These are phyloP conservation scores for Macquaria australasica DNA, from an alignment of 2,113 vertebrate species.

Conservation along the genomic window DNA sequence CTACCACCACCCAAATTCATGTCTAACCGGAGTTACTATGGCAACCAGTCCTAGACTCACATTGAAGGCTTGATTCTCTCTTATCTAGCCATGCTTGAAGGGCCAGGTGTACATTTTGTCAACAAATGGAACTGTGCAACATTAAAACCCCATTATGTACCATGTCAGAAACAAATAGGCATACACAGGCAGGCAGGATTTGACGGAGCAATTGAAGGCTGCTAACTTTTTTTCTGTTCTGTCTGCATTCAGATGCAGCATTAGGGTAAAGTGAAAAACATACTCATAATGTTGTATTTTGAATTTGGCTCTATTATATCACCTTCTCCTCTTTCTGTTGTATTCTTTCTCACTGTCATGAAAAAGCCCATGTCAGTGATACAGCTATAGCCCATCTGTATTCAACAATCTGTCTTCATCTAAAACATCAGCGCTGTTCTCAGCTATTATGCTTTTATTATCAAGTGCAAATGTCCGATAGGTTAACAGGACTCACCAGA, in stretches of 20 bases:
- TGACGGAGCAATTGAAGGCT: conserved; percentile 23
- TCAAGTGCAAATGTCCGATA: conserved; percentile 10
- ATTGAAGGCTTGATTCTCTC: conserved; percentile 38
- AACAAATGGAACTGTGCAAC: conserved; percentile 53
- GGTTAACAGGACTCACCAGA: conserved; percentile 11
- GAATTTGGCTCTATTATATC: conserved; percentile 11
- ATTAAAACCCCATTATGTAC: conserved; percentile 54
- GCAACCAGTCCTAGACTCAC: conserved; percentile 63
- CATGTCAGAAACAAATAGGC: conserved; percentile 20
- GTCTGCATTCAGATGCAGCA: background rate
- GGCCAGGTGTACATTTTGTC: conserved; percentile 63
- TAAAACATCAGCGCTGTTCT: background rate
- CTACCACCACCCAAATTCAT: conserved; percentile 62
- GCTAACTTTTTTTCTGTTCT: conserved; percentile 17
- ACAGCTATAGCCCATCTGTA: background rate
- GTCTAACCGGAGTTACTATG: conserved; percentile 68
- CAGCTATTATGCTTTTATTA: background rate
- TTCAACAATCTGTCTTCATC: background rate
- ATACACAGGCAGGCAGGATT: conserved; percentile 8
- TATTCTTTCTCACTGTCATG: background rate
- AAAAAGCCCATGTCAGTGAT: background rate
- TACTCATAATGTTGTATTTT: background rate
- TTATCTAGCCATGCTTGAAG: conserved; percentile 62
- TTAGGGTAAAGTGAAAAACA: conserved; percentile 15
- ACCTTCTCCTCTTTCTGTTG: background rate